Percentiles rank a stretch among this genome's conserved stretches.
Conservation (phyloP, 2,888 invertebrate species). For the Megamerina dolium region DNA sequence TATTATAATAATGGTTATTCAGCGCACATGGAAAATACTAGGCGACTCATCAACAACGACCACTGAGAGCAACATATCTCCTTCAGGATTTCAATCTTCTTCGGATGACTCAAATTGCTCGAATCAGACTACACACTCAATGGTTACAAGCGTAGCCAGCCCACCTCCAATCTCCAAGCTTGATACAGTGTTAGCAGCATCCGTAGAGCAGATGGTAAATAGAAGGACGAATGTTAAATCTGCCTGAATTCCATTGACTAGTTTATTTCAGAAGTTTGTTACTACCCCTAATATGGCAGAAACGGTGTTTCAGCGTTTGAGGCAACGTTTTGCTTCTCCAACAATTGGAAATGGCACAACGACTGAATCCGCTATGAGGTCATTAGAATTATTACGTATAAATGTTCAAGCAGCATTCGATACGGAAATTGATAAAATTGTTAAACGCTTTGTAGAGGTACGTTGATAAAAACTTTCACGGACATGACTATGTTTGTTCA, state of each 20-base stretch:
- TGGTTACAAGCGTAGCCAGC: slow-evolving; percentile 36
- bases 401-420: slow-evolving; percentile 58
- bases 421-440: slow-evolving; percentile 55
- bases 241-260: too few relatives aligned
- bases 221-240: too few relatives aligned
- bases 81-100: slow-evolving; percentile 37
- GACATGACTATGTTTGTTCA: too few relatives aligned
- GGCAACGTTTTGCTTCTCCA: slow-evolving; percentile 36
- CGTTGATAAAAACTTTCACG: slow-evolving; percentile 8
- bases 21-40: slow-evolving; percentile 47
- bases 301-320: slow-evolving; percentile 38
- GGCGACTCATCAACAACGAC: slow-evolving; percentile 33
- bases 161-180: slow-evolving; percentile 18
- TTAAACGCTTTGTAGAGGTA: slow-evolving; percentile 58
- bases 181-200: too few relatives aligned
- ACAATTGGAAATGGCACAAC: slow-evolving; percentile 31
- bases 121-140: slow-evolving; percentile 45
- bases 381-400: slow-evolving; percentile 57
- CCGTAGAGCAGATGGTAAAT: too few relatives aligned
- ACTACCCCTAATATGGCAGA: slow-evolving; percentile 47
- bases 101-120: slow-evolving; percentile 49
- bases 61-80: slow-evolving; percentile 32
- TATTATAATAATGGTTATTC: slow-evolving; percentile 42
- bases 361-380: slow-evolving; percentile 47
- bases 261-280: slow-evolving; percentile 41